Base-by-base conservation (phyloP, 2,797 vertebrate species). In the Antennarius maculatus region DNA sequence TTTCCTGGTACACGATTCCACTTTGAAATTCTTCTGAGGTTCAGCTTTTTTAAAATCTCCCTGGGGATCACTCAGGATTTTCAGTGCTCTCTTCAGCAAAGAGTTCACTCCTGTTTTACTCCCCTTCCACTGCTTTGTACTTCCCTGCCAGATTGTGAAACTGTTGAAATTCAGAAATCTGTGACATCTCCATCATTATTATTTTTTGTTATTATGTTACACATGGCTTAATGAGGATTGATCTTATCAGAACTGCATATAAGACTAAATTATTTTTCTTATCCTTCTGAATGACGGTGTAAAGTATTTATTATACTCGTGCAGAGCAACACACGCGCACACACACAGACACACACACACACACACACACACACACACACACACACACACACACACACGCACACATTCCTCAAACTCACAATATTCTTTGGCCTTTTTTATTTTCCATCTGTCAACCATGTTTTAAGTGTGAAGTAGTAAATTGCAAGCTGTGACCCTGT, bases 401-500 rank as follows among this genome's bases (percentile, higher is more conserved):
- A 56, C 17, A 18, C 11, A 64, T 55, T 67, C 62, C 53, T 63
- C n/a, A 1, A 42, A 37, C 54, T 66, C 66, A 1, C 12, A 41
- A 8, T 41, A 10, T 11, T 76, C 71, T 61, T 67, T 75, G 49
- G 45, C 58, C 61, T 59, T 54, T 68, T 58, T 59, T n/a, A 3
- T 41, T 12, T 41, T 12, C 12, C 12, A 49, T 64, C 74, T 77
- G 83, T 82, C 69, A 76, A 68, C 73, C 65, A 65, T 51, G 76
- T 43, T n/a, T n/a, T n/a, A 17, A 69, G 62, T 49, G 63, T 69
- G 27, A 59, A 48, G 75, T 70, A 27, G 61, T 84, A 79, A 81
- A 69, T 69, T 74, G 58, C 54, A 48, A 69, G 54, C 41, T 62
- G 46, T 77, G 77, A 85, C 84, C 80, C 70, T 55, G 70, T 45